Base-by-base conservation (phyloP, 2,797 vertebrate species). In the Macrochelys suwanniensis region DNA sequence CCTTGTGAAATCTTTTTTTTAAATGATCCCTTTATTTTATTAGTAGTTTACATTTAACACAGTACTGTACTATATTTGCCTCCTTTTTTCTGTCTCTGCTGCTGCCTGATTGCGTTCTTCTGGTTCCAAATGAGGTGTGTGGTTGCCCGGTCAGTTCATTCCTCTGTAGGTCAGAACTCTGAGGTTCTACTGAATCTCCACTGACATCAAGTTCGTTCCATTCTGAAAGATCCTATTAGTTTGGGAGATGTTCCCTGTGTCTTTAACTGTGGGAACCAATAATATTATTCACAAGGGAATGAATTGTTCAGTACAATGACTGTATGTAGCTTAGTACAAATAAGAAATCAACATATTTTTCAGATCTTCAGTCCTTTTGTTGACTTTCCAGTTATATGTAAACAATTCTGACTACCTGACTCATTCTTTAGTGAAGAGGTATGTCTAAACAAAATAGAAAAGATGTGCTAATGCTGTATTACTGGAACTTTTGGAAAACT, bases 381-480 rank as follows among this genome's bases (percentile, higher is more conserved):
- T 28, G 26, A 47, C 45, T 77, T 49, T 49, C 12, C 26, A 77
- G 74, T 49, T 77, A 77, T 77, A 47, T 77, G 49, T 47, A 77
- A 77, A 49, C 7, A 28, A 49, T 77, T 77, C 74, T 47, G 25
- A 49, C 12, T 28, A 15, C 42, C 25, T 28, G 10, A 23, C 37
- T 71, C 19, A 71, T 21, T 71, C n/a, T 47, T 47, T 28, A 47
- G 6, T 47, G 28, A 77, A 45, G 26, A 47, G 12, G 11, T 47
- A 76, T 84, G 56, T 65, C 93, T 53, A 53, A 92, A 92, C 54
- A 93, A 82, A 88, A 31, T 17, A 89, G 47, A 89, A 95, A 82
- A 80, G 54, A 3, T 3, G 3, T 92, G 25, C 77, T 85, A 61
- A 50, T 87, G 31, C 28, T 92, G 31, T 45, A 56, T 45, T 0